phyloP scores from a whole-genome alignment of 1,140 invertebrate species.

The Drosophila truncata region DNA sequence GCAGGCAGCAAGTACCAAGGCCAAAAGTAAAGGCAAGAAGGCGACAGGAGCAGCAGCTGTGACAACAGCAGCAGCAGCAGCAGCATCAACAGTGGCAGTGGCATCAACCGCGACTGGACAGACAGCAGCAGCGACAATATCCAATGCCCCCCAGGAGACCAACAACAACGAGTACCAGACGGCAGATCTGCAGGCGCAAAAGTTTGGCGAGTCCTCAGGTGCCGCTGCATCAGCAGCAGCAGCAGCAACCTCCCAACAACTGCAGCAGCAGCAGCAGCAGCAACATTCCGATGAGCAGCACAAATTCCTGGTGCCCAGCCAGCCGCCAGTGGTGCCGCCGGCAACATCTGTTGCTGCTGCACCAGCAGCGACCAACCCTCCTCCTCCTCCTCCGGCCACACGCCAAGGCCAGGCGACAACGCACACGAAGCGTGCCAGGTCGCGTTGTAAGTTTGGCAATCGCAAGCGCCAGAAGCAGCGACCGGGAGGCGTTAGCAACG shows the following conservation, averaged over 20 bases:
- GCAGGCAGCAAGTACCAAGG: constrained; percentile 26
- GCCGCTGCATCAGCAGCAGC: constrained; percentile 2
- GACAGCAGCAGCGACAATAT: background rate
- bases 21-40: constrained; percentile 42
- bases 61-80: background rate
- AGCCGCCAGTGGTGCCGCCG: constrained; percentile 17
- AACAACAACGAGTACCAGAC: constrained; percentile 80
- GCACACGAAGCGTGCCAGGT: constrained; percentile 70
- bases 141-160: constrained; percentile 50
- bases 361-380: background rate
- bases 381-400: constrained; percentile 5
- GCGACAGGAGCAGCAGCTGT: background rate
- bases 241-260: constrained; percentile 4
- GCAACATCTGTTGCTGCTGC: background rate
- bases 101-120: background rate
- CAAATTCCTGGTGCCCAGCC: constrained; percentile 62
- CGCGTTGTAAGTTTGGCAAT: constrained; percentile 78
- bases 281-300: constrained; percentile 76
- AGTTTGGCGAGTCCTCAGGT: constrained; percentile 38
- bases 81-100: background rate
- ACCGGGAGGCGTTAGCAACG: constrained; percentile 71
- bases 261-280: constrained; percentile 40
- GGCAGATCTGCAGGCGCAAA: constrained; percentile 66
- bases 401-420: constrained; percentile 36
- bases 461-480: constrained; percentile 77